Evolutionary conservation across 2,888 invertebrate species (phyloP), one percentile per base, ranked within the genome.

Genomic region (Drosophila hamatofila): DNA sequence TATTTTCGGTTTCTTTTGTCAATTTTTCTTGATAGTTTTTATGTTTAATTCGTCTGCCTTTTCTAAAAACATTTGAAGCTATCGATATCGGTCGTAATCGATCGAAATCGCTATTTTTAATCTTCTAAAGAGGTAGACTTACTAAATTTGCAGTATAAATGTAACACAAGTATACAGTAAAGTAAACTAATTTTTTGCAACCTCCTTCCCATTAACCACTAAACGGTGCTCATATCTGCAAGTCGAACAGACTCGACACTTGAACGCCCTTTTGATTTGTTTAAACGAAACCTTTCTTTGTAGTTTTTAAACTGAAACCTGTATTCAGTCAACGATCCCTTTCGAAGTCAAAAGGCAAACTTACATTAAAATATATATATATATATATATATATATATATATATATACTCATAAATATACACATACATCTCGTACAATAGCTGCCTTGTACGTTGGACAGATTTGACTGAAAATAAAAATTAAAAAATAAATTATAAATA

Each of bases 391-490:
- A n/a, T n/a, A n/a, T n/a, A n/a, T n/a, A n/a, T n/a, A n/a, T n/a
- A 30, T 27, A 27, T n/a, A 33, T 49, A 49, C 12, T 3, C 7
- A 52, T 25, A 66, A 11, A 41, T 6, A 56, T 5, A 39, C 44
- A 67, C 18, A 79, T 55, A 57, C 64, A 64, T 62, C 56, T 61
- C 65, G 66, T 77, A 67, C 60, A 72, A 54, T n/a, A 61, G 21
- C 21, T 72, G 71, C 59, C 66, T 72, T 77, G 75, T 73, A 61
- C 58, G 65, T 61, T 48, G 48, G 77, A 72, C 51, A 72, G 65
- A 69, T 80, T 87, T 80, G 85, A 85, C 85, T 85, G 85, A 85
- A 79, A 72, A 66, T 64, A 21, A 44, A 59, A 25, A 18, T 7
- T 11, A 9, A 41, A n/a, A 11, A 11, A 30, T 9, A 30, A 30